Base-by-base conservation (phyloP, 2,888 invertebrate genomes). In the Malachius bipustulatus region DNA sequence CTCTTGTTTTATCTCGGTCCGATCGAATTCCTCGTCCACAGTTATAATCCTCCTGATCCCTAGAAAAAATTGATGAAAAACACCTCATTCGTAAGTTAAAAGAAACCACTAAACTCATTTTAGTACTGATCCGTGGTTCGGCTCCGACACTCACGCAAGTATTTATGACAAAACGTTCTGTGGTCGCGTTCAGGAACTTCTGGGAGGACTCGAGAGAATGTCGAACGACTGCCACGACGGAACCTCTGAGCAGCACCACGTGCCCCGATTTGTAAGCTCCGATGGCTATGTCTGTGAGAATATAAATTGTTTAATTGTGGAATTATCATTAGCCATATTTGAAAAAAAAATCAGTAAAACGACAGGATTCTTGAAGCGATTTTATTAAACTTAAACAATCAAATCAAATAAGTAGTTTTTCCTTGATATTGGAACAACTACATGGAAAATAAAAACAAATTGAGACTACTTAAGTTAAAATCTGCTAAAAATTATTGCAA, bases 201-300 rank as follows among this genome's bases (percentile, higher is more conserved):
- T 6, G 6, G n/a, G 24, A 8, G n/a, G 24, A 19, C n/a, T 6
- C n/a, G n/a, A 19, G 6, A n/a, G 24, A 8, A n/a, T 19, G 24
- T 6, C n/a, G n/a, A 8, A 52, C 32, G 3, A 36, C 39, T 13
- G 63, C 50, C 2, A 63, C 50, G 1, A 66, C 65, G 35, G 49
- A 53, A n/a, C 59, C 51, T 39, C 64, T 54, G 13, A 75, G 64
- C 3, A 78, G 35, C 2, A 74, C 70, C 0, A 63, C 71, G 36
- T 69, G 65, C 10, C 63, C 65, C 2, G 74, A 73, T n/a, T 60
- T 53, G 37, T 68, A 66, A 0, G 77, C 70, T 2, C 78, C 79
- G 8, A 76, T 57, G 0, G 70, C 70, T 35, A 76, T 39, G 59
- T 76, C 75, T 75, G 53, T 42, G 68, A 65, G 11, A 12, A 34